Evolutionary conservation across 2,113 vertebrate species (phyloP).

Genomic region (Periophthalmodon schlosseri): DNA sequence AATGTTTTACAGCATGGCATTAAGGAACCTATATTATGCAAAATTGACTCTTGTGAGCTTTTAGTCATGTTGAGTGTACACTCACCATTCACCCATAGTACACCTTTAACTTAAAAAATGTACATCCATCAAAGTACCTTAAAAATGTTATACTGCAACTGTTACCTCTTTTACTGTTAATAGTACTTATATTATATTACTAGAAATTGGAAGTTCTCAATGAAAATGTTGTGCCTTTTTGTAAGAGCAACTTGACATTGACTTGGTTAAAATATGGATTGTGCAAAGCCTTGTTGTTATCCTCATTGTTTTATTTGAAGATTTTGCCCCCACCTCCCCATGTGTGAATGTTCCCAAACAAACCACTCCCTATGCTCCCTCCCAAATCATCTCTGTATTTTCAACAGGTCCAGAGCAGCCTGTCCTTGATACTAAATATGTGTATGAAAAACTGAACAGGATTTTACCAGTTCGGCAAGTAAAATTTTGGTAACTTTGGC

Average conservation of each 20-base stretch:
- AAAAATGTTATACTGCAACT: no score
- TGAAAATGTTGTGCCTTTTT: background rate
- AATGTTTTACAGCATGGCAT: no score
- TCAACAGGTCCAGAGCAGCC: background rate
- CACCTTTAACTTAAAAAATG: no score
- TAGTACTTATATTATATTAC: no score
- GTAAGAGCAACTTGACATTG: background rate
- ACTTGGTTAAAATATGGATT: background rate
- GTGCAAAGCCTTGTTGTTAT: background rate
- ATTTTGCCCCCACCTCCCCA: constrained; percentile 3
- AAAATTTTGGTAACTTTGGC: background rate
- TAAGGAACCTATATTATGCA: no score
- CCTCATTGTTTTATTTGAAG: background rate
- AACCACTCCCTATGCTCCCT: constrained; percentile 1
- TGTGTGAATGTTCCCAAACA: constrained; percentile 10
- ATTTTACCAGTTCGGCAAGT: background rate
- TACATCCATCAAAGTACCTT: no score
- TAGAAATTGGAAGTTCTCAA: background rate
- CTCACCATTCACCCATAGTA: no score
- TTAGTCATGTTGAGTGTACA: no score
- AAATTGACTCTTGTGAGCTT: no score
- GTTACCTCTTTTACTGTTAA: no score
- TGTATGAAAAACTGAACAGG: background rate
- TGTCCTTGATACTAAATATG: background rate
- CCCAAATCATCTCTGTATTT: background rate